Conservation (phyloP, 2,797 vertebrate species). For the Fratercula arctica region DNA sequence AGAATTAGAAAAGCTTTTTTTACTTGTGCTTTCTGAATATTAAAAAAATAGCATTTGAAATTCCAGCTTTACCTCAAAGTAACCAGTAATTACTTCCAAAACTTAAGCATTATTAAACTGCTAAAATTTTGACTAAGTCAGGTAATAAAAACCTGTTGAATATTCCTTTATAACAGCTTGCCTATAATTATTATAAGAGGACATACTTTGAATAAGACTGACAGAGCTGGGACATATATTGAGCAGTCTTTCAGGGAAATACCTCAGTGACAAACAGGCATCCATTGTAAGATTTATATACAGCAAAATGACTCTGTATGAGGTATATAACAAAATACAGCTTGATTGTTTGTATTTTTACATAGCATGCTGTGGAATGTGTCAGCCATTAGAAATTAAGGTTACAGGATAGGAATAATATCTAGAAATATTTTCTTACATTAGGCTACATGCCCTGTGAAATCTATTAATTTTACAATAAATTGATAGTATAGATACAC, state of each 20-base stretch:
- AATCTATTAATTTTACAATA: not conserved
- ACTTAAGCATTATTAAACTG: not conserved
- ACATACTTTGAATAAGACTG: not conserved
- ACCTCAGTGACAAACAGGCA: not conserved
- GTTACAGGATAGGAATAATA: not conserved
- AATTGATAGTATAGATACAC: not conserved
- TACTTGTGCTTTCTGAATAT: not conserved
- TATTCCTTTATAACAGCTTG: not conserved
- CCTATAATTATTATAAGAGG: not conserved
- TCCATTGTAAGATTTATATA: not conserved
- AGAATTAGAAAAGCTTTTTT: not conserved
- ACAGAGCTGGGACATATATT: not conserved
- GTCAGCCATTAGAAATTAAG: not conserved
- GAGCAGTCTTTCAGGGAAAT: not conserved
- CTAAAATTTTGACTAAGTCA: not conserved
- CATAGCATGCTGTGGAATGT: not conserved
- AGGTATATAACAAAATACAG: not conserved
- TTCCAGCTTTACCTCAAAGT: not conserved
- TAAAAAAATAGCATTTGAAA: not conserved
- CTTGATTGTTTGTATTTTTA: not conserved
- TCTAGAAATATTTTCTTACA: not conserved
- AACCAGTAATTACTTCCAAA: not conserved
- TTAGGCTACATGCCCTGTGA: not conserved
- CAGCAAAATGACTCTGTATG: not conserved
- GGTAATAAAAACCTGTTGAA: not conserved